Conservation (phyloP, 2,113 vertebrate genomes). For the Prionailurus bengalensis region DNA sequence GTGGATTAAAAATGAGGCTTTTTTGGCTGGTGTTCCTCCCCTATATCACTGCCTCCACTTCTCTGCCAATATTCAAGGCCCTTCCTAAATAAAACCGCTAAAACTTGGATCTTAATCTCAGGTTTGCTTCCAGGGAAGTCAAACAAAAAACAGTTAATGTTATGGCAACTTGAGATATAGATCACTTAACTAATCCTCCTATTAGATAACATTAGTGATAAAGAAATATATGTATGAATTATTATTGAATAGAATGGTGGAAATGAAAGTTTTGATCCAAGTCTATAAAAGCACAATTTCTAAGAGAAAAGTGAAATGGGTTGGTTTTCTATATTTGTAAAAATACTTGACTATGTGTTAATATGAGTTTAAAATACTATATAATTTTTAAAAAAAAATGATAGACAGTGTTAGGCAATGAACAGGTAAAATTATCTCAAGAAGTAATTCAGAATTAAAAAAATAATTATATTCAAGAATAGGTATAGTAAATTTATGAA, state of each 20-base stretch:
- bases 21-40: not conserved
- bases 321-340: not conserved
- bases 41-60: not conserved
- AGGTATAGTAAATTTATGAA: not conserved
- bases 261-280: not conserved
- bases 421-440: not conserved
- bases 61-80: not conserved
- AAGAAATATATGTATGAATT: not conserved
- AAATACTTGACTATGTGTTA: not conserved
- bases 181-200: not conserved
- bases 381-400: not conserved
- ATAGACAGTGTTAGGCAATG: not conserved
- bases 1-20: not conserved
- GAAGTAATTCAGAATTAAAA: not conserved
- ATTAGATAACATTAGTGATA: not conserved
- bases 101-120: not conserved
- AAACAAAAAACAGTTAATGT: not conserved
- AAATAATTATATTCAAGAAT: not conserved
- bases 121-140: not conserved
- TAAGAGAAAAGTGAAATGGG: not conserved
- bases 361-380: not conserved
- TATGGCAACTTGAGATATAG: not conserved
- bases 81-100: not conserved
- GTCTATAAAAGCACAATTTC: not conserved
- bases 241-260: not conserved